Evolutionary conservation across 1,140 invertebrate genomes (phyloP), one percentile per base, ranked within the genome.

Genomic region (Caenorhabditis briggsae): DNA sequence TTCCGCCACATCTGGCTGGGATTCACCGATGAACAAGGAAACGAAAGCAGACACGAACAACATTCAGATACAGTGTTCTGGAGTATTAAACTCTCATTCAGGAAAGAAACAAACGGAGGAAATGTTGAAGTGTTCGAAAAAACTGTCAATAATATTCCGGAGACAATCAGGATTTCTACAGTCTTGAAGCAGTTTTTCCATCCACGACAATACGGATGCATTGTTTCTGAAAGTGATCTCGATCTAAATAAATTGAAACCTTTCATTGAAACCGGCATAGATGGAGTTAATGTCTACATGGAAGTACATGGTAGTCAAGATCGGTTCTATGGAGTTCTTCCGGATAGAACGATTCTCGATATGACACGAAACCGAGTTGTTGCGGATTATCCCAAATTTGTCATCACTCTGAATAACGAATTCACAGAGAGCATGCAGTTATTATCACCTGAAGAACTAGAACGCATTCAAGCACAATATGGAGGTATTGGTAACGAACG

Each of bases 61-160:
- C 89, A 87, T 25, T 89, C 88, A 20, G 87, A 89, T 53, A 89
- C 55, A 6, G 50, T 89, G 25, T 88, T 89, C 50, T 89, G 88
- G 88, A 87, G 18, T 33, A 41, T 89, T 23, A 82, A 89, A 50
- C 23, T 89, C 9, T 59, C 58, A 11, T 89, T 89, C 82, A 78
- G 46, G 14, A 88, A 70, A 56, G 84, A 61, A 48, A 50, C 18
- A 0, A n/a, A 23, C 6, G 70, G 82, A n/a, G 87, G 78, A 56
- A 18, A 20, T 14, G n/a, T 59, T n/a, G 65, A 53, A 14, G 83
- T 78, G 6, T 89, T 89, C 50, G 20, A 50, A 3, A 83, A 89
- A 41, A 82, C 78, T 6, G 65, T 89, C 6, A 50, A 84, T 14
- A 83, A 86, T 41, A 89, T 89, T 48, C 88, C 88, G 18, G 88